phyloP scores from a whole-genome alignment of 2,797 vertebrate genomes.

The Pterois miles region DNA sequence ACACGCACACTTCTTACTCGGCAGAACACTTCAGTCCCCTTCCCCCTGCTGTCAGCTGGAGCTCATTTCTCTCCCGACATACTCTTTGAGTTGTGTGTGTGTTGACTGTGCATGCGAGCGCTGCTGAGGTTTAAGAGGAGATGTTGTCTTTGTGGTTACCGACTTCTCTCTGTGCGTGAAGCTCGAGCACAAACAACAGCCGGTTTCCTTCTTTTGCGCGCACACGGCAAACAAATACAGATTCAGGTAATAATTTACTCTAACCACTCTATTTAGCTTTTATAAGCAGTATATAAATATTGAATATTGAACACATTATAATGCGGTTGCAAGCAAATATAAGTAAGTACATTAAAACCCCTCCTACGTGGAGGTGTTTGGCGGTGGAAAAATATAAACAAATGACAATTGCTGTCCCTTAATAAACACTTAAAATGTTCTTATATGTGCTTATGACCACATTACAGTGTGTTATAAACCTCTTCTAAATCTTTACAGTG shows the following conservation, averaged over 20 bases:
- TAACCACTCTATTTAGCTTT: neutral
- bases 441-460: neutral
- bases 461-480: conserved; percentile 26
- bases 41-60: conserved; percentile 74
- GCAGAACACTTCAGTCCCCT: conserved; percentile 67
- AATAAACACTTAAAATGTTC: neutral
- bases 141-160: conserved; percentile 67
- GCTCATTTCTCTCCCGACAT: conserved; percentile 72
- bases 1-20: conserved; percentile 69
- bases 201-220: conserved; percentile 28
- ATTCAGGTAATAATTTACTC: conserved; percentile 43
- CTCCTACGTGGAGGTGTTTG: neutral
- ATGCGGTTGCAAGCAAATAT: neutral
- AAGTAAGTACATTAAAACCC: neutral
- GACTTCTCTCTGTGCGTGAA: conserved; percentile 62
- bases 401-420: neutral
- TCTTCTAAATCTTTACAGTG: neutral
- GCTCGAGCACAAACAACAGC: conserved; percentile 62
- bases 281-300: neutral
- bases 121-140: conserved; percentile 59
- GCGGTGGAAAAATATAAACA: neutral
- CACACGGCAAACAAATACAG: conserved; percentile 19
- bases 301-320: conserved; percentile 4
- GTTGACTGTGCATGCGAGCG: neutral
- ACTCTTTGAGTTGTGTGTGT: conserved; percentile 33